Percentiles rank a stretch among this genome's conserved stretches.
These are phyloP conservation scores for Eremobia ochroleuca DNA, from an alignment of 2,888 invertebrate species.

Conservation along the genomic window DNA sequence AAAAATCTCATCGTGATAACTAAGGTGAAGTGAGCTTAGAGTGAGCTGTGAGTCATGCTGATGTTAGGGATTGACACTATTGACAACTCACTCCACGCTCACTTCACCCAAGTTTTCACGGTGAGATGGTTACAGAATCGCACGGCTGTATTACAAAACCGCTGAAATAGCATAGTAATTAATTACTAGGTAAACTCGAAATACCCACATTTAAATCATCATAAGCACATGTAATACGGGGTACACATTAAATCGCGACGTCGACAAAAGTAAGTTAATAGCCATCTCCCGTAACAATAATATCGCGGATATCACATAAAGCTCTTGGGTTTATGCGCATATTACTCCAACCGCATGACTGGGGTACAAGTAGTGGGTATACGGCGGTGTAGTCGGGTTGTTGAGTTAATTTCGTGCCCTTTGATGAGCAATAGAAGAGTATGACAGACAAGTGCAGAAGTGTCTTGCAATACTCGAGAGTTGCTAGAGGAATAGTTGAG, in stretches of 20 bases:
- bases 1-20: too few relatives aligned
- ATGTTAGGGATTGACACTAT: too few relatives aligned
- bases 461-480: neutral
- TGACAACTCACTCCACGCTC: too few relatives aligned
- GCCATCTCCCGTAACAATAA: slow-evolving; percentile 75
- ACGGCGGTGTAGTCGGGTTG: slow-evolving; percentile 36
- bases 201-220: slow-evolving; percentile 12
- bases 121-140: too few relatives aligned
- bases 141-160: neutral
- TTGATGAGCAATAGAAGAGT: neutral
- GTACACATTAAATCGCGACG: slow-evolving; percentile 69
- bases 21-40: too few relatives aligned
- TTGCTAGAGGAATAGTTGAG: neutral
- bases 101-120: too few relatives aligned
- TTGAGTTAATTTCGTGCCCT: slow-evolving; percentile 21
- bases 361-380: slow-evolving; percentile 62
- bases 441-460: neutral
- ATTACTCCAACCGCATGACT: slow-evolving; percentile 72
- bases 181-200: neutral
- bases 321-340: slow-evolving; percentile 77
- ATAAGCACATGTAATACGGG: slow-evolving; percentile 10
- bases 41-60: too few relatives aligned
- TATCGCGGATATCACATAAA: slow-evolving; percentile 76
- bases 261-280: slow-evolving; percentile 73
- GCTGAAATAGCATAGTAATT: neutral